phyloP scores from a whole-genome alignment of 2,113 vertebrate genomes.

The Chloebia gouldiae region DNA sequence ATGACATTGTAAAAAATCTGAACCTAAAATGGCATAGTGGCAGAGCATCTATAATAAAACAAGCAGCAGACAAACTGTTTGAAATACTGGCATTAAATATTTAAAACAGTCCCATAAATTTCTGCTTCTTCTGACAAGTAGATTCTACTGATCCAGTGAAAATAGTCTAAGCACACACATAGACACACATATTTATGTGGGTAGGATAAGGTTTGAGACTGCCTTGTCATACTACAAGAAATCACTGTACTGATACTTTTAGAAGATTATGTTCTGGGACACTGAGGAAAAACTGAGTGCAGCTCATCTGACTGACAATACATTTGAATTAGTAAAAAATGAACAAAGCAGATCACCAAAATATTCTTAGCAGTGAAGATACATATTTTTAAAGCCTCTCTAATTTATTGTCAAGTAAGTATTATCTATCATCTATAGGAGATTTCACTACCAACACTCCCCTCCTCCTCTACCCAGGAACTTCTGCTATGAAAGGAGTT shows the following conservation, averaged over 20 bases:
- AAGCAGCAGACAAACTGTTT: not conserved
- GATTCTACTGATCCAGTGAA: not conserved
- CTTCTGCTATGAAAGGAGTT: not conserved
- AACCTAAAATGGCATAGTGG: not conserved
- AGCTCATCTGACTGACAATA: not conserved
- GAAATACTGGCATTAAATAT: not conserved
- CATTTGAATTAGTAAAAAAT: not conserved
- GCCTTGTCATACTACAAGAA: not conserved
- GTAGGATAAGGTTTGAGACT: not conserved
- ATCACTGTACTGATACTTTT: not conserved
- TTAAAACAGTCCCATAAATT: constrained; percentile 9
- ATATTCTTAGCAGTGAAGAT: not conserved
- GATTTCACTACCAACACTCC: not conserved
- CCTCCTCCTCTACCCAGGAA: not conserved
- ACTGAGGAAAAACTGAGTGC: not conserved
- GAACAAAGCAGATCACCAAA: not conserved
- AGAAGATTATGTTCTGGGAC: not conserved
- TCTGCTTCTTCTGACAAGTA: not conserved
- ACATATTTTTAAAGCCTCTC: not conserved
- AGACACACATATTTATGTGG: not conserved
- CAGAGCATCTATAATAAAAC: not conserved
- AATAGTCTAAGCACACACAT: not conserved
- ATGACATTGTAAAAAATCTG: not conserved
- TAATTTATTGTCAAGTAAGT: not conserved
- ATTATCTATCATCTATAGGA: not conserved